Base-by-base conservation (phyloP, 2,888 invertebrate species). In the Philhelius pedissequus region DNA sequence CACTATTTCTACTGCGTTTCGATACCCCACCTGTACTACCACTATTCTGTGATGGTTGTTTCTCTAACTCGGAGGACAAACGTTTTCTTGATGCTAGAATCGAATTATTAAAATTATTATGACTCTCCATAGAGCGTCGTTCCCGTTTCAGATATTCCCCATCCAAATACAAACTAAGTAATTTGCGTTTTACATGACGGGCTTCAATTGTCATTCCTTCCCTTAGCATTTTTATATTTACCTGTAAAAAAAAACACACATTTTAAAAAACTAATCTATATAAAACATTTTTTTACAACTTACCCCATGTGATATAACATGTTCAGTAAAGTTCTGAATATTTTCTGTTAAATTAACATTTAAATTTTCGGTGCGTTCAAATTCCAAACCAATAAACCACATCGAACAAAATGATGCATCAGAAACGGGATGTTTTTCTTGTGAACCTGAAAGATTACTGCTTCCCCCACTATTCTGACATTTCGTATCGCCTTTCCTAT, bases 361-460 rank as follows among this genome's bases (percentile, higher is more conserved):
- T 62, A 97, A 93, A 90, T 96, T 96, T 90, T 96, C 95, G 13
- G 95, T 94, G 92, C 97, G 97, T 88, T 96, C 95, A 90, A 99
- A 98, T 86, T 96, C 95, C 66, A 99, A 93, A 0, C 99, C 99
- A 88, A 99, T 98, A 92, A 99, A 99, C 99, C 99, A 99, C 95
- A 98, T 96, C 6, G 96, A 96, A 90, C 96, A 95, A 87, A 94
- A 94, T 86, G 92, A 90, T 76, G 93, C 86, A 35, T 88, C 75
- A 40, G 89, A 88, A 87, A 89, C 87, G 58, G 86, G 80, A 40
- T 88, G 76, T 35, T 88, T 73, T 15, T 88, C 87, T 5, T 87
- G 22, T 22, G 81, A 32, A 4, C 73, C 76, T 11, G 76, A 89
- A 8, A 90, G 86, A 69, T 60, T 78, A n/a, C 66, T 80, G 2